A percentile compares a stretch with the other conserved stretches of the same genome.
These are phyloP conservation scores for Nemurella pictetii DNA, from an alignment of 2,888 invertebrate species.

Conservation along the genomic window DNA sequence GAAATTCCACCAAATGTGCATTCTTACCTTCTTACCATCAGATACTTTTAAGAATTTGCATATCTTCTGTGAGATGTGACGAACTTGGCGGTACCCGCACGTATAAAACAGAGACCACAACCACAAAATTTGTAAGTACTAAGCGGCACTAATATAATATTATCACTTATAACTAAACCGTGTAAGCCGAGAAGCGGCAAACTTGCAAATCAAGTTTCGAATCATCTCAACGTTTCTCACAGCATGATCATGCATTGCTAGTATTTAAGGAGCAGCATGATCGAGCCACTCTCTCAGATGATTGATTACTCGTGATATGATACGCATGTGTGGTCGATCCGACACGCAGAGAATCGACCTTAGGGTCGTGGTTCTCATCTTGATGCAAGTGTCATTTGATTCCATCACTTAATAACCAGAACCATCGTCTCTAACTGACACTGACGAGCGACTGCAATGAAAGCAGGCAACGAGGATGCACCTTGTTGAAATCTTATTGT, in stretches of 20 bases:
- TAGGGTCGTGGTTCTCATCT: not conserved
- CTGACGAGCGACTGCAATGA: not conserved
- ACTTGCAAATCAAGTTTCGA: constrained; percentile 4
- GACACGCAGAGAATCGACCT: not conserved
- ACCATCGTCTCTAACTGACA: not conserved
- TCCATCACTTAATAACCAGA: not conserved
- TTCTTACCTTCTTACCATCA: not conserved
- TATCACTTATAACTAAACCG: not conserved
- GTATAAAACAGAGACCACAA: not conserved
- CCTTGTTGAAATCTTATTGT: not conserved
- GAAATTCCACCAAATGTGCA: not conserved
- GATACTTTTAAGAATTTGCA: not conserved
- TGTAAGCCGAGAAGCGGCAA: not conserved
- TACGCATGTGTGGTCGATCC: not conserved
- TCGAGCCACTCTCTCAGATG: not conserved
- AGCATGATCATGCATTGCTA: not conserved
- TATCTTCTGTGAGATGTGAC: not conserved
- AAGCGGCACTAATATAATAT: not conserved
- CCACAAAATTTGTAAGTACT: not conserved
- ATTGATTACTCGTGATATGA: not conserved
- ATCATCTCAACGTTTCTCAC: not conserved
- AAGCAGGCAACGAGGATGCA: not conserved
- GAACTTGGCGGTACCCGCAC: not conserved
- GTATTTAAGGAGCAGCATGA: constrained; percentile 1
- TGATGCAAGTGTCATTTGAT: not conserved